A percentile compares a stretch with the other conserved stretches of the same genome.
Conservation (phyloP, 2,888 invertebrate species). For the Petrolisthes cinctipes region DNA sequence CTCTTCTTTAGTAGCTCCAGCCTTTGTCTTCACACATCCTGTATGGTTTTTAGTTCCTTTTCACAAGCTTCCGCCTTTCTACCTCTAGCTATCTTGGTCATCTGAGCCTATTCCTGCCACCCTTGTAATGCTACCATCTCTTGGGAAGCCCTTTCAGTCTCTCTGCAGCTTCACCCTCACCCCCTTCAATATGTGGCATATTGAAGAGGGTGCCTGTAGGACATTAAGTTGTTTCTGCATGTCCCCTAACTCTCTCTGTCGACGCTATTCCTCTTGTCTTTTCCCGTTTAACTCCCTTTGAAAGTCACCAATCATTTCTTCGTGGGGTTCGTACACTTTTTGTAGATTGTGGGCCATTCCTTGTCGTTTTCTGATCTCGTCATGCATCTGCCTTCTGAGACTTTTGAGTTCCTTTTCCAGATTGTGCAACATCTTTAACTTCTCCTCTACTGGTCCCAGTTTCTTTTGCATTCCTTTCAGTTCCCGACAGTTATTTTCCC, state of each 20-base stretch:
- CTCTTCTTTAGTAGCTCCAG: slow-evolving; percentile 47
- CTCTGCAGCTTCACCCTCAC: background rate
- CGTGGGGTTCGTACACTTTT: background rate
- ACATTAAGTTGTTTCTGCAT: slow-evolving; percentile 40
- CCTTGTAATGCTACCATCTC: background rate
- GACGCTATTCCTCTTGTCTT: slow-evolving; percentile 29
- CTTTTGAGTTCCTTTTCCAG: no score
- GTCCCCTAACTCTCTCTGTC: slow-evolving; percentile 26
- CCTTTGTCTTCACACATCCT: slow-evolving; percentile 38
- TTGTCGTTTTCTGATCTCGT: slow-evolving; percentile 8
- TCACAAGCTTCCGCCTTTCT: background rate
- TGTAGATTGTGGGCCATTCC: background rate
- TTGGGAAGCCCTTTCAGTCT: slow-evolving; percentile 14
- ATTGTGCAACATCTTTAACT: background rate
- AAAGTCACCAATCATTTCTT: slow-evolving; percentile 29
- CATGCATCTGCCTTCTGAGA: background rate
- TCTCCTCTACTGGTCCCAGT: background rate
- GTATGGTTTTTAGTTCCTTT: background rate
- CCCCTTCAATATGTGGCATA: no score
- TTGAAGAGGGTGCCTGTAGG: no score
- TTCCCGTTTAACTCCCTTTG: background rate
- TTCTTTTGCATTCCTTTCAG: background rate
- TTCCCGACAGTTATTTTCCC: background rate
- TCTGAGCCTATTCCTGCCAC: background rate
- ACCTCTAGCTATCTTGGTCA: background rate